Conservation (phyloP, 2,888 invertebrate species). For the Pandemis cinnamomeana region DNA sequence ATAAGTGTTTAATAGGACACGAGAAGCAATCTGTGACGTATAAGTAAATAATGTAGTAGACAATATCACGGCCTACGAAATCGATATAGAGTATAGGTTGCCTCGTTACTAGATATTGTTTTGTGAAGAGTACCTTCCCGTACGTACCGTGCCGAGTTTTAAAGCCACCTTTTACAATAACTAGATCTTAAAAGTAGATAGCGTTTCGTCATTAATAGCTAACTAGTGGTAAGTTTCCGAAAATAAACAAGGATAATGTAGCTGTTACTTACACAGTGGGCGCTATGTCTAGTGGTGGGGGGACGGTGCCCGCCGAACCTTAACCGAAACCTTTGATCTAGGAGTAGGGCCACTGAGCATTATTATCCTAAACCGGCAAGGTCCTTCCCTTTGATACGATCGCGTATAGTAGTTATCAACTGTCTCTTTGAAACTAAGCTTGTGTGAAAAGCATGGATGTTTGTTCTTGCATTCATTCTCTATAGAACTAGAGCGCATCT, state of each 20-base stretch:
- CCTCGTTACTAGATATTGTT: conserved; percentile 31
- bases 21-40: conserved; percentile 24
- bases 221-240: conserved; percentile 65
- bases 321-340: not conserved
- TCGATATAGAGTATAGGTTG: conserved; percentile 31
- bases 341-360: not conserved
- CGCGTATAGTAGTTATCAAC: not conserved
- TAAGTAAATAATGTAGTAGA: conserved; percentile 51
- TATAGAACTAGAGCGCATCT: not conserved
- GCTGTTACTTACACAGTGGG: not conserved
- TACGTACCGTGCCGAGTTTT: conserved; percentile 22
- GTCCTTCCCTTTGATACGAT: not conserved
- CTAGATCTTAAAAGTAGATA: conserved; percentile 62
- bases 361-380: not conserved
- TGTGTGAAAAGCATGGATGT: not conserved
- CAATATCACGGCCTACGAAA: conserved; percentile 73
- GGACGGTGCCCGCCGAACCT: not conserved
- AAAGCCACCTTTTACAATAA: conserved; percentile 57
- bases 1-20: conserved; percentile 9
- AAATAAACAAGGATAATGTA: conserved; percentile 51
- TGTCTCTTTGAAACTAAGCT: not conserved
- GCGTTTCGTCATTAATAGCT: conserved; percentile 62
- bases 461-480: not conserved
- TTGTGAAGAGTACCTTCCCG: conserved; percentile 24
- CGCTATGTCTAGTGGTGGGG: not conserved